Evolutionary conservation across 1,140 invertebrate genomes (phyloP), one percentile per base, ranked within the genome.

Genomic region (Drosophila nebulosa): DNA sequence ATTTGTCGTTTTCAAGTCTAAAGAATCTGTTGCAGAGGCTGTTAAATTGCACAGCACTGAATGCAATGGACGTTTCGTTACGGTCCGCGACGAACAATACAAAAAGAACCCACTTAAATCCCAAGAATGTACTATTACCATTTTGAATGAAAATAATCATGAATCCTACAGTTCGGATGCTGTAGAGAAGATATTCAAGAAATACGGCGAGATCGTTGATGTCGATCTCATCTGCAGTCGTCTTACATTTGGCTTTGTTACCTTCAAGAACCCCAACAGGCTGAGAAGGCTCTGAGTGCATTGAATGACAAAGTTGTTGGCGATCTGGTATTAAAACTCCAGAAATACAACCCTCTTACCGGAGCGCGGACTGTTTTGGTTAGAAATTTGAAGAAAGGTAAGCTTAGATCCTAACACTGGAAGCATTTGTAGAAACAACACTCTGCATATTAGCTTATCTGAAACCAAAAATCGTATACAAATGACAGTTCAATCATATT

Each of bases 151-250:
- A 2, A 65, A 65, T 30, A 75, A 59, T 4, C 55, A 63, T 21
- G 71, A 76, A 7, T 69, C 58, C 4, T 76, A 50, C 60, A 79
- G 42, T 5, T 3, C 39, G 0, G 64, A 74, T 3, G 16, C 14
- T 6, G 1, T 90, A 14, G 74, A 83, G 6, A 69, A 71, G 42
- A 74, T 78, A 0, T 86, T 90, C 16, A 74, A 81, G 50, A 90
- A 90, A 27, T 62, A 60, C 9, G 89, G 80, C 3, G 73, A 81
- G 3, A 16, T 90, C 12, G 56, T 51, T 3, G 36, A 55, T 3
- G 0, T 70, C 1, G 81, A 89, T 12, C 26, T 86, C 0, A 46
- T 83, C 5, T 90, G 89, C 57, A 84, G n/a, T n/a, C 51, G 4
- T 67, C 58, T 1, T 1, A 42, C 76, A 9, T 50, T 90, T 4